Evolutionary conservation across 2,797 vertebrate species (phyloP).

Genomic region (Mastacembelus armatus): DNA sequence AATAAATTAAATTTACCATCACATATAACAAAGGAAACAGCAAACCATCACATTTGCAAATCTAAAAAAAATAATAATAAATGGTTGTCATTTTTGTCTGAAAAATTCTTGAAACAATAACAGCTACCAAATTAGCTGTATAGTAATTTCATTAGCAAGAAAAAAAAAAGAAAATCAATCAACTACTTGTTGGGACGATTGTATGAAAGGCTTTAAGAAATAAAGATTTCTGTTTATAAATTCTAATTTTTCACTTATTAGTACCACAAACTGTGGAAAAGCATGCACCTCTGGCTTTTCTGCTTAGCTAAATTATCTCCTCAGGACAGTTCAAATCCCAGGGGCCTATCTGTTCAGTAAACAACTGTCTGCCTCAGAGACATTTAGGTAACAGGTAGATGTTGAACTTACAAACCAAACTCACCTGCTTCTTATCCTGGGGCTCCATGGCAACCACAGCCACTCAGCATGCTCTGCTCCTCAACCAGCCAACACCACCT

Average conservation of each 20-base stretch:
- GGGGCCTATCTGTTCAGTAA: conserved; percentile 27
- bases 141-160: no score
- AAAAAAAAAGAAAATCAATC: no score
- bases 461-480: conserved; percentile 87
- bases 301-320: background rate
- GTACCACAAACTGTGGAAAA: background rate
- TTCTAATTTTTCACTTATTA: background rate
- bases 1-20: no score
- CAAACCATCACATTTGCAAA: no score
- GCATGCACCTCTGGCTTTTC: background rate
- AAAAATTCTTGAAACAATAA: no score
- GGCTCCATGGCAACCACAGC: conserved; percentile 87
- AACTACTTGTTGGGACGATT: no score
- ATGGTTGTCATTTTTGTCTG: no score
- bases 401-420: conserved; percentile 39
- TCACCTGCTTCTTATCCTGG: conserved; percentile 92
- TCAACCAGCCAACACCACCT: conserved; percentile 65
- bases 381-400: conserved; percentile 1
- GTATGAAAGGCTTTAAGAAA: no score
- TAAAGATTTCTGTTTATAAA: background rate
- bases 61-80: no score
- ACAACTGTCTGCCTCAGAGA: conserved; percentile 29
- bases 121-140: no score
- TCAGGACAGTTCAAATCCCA: background rate
- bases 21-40: no score